Conservation (phyloP, 2,113 vertebrate species). For the Prinia subflava region DNA sequence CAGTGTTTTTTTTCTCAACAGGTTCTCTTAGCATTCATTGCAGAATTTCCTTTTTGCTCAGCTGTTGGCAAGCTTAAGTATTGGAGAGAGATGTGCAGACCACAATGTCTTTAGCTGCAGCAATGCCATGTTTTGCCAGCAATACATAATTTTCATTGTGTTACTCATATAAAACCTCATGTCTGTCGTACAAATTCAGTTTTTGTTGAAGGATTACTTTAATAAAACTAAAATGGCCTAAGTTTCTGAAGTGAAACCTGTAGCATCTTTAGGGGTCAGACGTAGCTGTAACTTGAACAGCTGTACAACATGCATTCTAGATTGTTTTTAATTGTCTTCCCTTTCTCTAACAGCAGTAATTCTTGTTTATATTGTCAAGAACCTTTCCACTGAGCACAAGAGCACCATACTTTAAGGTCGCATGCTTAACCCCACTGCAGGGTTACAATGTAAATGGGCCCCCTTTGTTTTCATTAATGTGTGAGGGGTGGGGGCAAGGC, state of each 20-base stretch:
- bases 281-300: conserved; percentile 75
- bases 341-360: conserved; percentile 80
- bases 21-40: neutral
- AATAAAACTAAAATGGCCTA: conserved; percentile 54
- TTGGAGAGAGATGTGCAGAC: neutral
- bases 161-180: neutral
- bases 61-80: neutral
- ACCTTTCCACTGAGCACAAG: conserved; percentile 72
- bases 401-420: conserved; percentile 78
- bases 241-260: conserved; percentile 45
- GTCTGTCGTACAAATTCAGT: neutral
- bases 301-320: conserved; percentile 79
- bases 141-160: neutral
- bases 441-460: conserved; percentile 76
- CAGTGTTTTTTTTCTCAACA: neutral
- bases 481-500: conserved; percentile 64
- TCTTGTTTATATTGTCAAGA: conserved; percentile 84
- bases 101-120: neutral
- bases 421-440: conserved; percentile 77
- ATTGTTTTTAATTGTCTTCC: conserved; percentile 82
- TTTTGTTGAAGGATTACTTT: conserved; percentile 29
- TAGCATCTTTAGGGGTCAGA: conserved; percentile 72
- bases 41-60: neutral
- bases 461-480: conserved; percentile 81
- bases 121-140: neutral